These are phyloP conservation scores for Scaptomyza graminum DNA, from an alignment of 1,140 invertebrate genomes.

Conservation along the genomic window DNA sequence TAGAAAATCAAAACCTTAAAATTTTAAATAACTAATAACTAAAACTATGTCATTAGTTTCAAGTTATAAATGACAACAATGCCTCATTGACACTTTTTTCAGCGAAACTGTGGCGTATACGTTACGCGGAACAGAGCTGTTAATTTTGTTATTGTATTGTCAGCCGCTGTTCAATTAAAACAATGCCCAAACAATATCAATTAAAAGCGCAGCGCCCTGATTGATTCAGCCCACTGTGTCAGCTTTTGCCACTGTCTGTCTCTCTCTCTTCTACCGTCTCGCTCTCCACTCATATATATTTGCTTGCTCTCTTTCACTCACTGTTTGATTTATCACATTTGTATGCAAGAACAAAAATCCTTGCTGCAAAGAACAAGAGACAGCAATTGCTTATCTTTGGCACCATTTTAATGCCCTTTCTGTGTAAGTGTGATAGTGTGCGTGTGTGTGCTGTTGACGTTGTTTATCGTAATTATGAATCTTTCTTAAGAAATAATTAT, in stretches of 20 bases:
- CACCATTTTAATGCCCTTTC: conserved; percentile 14
- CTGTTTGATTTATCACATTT: conserved; percentile 33
- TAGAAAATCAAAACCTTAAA: too few species aligned
- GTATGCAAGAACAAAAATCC: conserved; percentile 36
- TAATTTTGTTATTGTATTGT: conserved; percentile 54
- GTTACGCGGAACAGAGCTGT: conserved; percentile 31
- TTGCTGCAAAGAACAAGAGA: conserved; percentile 32
- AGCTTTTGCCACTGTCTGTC: conserved; percentile 10
- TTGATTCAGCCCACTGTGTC: conserved; percentile 55
- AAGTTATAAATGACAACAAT: too few species aligned
- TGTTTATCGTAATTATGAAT: conserved; percentile 73
- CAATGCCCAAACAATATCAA: conserved; percentile 75
- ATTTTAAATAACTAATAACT: too few species aligned
- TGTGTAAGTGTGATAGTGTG: background rate
- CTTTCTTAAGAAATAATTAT: conserved; percentile 46
- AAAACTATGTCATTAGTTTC: too few species aligned
- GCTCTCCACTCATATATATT: too few species aligned
- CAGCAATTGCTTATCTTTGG: conserved; percentile 64
- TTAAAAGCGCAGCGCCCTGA: conserved; percentile 67
- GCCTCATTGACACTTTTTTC: background rate
- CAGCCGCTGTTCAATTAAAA: conserved; percentile 77
- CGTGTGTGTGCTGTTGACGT: conserved; percentile 1
- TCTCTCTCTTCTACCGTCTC: too few species aligned
- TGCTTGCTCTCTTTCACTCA: too few species aligned
- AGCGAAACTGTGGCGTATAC: conserved; percentile 10